A percentile compares a stretch with the other conserved stretches of the same genome.
phyloP scores from a whole-genome alignment of 2,113 vertebrate species.

The Procapra przewalskii region DNA sequence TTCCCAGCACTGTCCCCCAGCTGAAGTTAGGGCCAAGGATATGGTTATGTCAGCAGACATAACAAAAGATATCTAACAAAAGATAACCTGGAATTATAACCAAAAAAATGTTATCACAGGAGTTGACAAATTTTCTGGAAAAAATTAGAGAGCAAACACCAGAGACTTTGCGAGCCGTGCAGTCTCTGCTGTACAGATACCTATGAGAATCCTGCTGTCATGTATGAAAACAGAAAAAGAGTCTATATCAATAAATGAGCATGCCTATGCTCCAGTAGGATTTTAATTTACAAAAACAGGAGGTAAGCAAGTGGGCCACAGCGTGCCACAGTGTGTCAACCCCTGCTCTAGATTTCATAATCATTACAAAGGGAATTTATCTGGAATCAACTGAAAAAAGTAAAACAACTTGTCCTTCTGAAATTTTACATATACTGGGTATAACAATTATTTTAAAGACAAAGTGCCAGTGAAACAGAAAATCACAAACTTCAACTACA shows the following conservation, averaged over 20 bases:
- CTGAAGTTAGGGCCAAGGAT: neutral
- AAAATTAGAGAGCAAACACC: neutral
- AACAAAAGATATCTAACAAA: no score
- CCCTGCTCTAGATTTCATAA: neutral
- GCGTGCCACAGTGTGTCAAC: neutral
- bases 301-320: accelerated
- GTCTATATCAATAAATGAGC: neutral
- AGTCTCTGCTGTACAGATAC: neutral
- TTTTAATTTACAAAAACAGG: neutral
- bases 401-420: neutral
- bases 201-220: neutral
- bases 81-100: neutral
- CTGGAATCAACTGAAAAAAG: neutral
- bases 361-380: neutral
- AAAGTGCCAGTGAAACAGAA: neutral
- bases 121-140: neutral
- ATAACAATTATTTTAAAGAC: neutral
- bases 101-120: neutral
- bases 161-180: neutral
- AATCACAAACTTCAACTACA: neutral
- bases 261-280: accelerated
- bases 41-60: neutral
- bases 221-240: neutral
- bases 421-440: neutral
- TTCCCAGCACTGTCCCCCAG: neutral